A percentile compares a stretch with the other conserved stretches of the same genome.
Conservation (phyloP, 2,113 vertebrate species). For the Indicator maculatus region DNA sequence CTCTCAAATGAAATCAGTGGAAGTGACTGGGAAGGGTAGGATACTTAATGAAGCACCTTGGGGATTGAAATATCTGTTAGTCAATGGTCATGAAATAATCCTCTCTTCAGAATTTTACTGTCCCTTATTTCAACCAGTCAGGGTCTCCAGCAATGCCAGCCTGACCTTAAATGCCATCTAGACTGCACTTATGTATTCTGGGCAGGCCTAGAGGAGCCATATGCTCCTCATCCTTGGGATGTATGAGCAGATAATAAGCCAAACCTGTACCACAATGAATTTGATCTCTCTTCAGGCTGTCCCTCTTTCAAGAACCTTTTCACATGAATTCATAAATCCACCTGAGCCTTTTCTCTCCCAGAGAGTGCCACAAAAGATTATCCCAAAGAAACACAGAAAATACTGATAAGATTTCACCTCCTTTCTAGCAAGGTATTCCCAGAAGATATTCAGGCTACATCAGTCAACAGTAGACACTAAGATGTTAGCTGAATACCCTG, state of each 20-base stretch:
- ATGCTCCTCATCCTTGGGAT: not conserved
- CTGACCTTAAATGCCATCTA: constrained; percentile 40
- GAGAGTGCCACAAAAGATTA: not conserved
- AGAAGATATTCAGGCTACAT: not conserved
- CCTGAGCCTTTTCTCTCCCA: not conserved
- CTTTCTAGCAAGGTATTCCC: not conserved
- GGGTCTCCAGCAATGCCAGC: not conserved
- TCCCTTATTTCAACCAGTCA: not conserved
- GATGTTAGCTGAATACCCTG: not conserved
- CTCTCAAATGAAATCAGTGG: constrained; percentile 18
- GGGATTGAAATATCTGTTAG: not conserved
- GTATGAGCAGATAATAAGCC: not conserved
- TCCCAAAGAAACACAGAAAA: not conserved
- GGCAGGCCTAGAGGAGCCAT: not conserved
- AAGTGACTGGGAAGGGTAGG: not conserved
- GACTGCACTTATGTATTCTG: not conserved
- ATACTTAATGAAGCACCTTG: constrained; percentile 22
- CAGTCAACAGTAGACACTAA: not conserved
- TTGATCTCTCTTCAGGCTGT: not conserved
- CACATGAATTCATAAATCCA: not conserved
- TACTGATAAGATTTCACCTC: not conserved
- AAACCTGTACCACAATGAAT: not conserved
- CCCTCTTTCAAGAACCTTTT: not conserved
- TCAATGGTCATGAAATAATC: not conserved
- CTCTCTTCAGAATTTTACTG: not conserved